Evolutionary conservation across 2,797 vertebrate genomes (phyloP), one percentile per base, ranked within the genome.

Genomic region (Uromys caudimaculatus): DNA sequence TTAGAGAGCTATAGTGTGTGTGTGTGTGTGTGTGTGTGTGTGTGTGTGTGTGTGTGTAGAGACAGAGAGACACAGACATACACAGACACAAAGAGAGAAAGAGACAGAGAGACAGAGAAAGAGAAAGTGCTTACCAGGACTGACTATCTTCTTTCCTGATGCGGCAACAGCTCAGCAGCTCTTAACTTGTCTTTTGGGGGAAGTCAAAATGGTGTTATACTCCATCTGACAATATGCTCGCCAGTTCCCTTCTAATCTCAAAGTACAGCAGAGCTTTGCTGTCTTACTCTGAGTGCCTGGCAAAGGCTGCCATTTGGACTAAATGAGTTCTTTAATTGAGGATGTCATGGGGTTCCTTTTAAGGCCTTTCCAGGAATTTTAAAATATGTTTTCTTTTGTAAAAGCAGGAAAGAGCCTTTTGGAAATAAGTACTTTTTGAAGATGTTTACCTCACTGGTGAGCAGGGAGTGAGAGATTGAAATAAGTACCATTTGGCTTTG

Each of bases 381-480:
- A 89, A 96, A 95, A 96, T 90, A 76, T 41, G 47, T 89, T 96
- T 97, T 89, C 94, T 97, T 97, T 93, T 93, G 71, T 95, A 93
- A 96, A 93, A 69, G 93, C 64, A 54, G 89, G 62, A 90, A 84
- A 86, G 91, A 95, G 47, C n/a, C 67, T 97, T 96, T 93, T 88
- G 73, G 96, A 97, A 97, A 90, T 96, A 93, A 96, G 79, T 83
- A 64, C 88, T 83, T 87, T 94, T 90, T 77, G 95, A 97, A 97
- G 89, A 95, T 94, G 87, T 94, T 96, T 96, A 60, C 64, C 50
- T 82, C 77, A 13, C 9, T 91, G 60, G 83, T 93, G 94, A 92
- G 52, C n/a, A 89, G 88, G 44, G 92, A 92, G 56, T 54, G 89
- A 91, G 89, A 78, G 62, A 94, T 52, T 76, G 82, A 95, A 95